Base-by-base conservation (phyloP, 2,113 vertebrate genomes). In the Ciconia maguari region DNA sequence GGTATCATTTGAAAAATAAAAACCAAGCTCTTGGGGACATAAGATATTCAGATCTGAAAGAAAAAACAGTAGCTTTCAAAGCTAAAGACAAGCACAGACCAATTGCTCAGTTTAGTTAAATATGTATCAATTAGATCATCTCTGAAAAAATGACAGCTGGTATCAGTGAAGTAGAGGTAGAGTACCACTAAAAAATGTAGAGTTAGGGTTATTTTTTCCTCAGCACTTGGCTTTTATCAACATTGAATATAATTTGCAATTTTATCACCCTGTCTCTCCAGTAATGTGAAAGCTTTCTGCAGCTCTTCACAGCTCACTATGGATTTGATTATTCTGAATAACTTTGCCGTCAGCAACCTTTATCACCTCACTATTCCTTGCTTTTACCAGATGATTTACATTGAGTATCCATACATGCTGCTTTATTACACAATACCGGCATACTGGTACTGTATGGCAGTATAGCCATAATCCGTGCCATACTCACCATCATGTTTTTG, bases 181-280 rank as follows among this genome's bases (percentile, higher is more conserved):
- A 90, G 74, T 83, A 91, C 75, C 91, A 90, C 93, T 90, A 95
- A 93, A 93, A 95, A 94, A 95, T 94, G 78, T 87, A 87, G 55
- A 97, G 84, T 96, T 94, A 79, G 74, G 87, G 78, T 94, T 96
- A 96, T 97, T 97, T 97, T 96, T 95, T 94, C 87, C 93, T 74
- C 82, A 91, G 82, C 90, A 70, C 78, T 96, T 90, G 84, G 89
- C 78, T 96, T 96, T 94, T 97, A 93, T 96, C 95, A 96, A 95
- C 93, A 96, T 96, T 93, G 94, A 96, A 97, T 96, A 94, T 95
- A 30, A 97, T 97, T 97, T 97, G 90, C 95, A 96, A 96, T 97
- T 97, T 97, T 97, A 97, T 96, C 96, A 70, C 96, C 93, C 89
- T 96, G 96, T 96, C 96, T 97, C 91, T 90, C 70, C 74, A 96